A percentile compares a stretch with the other conserved stretches of the same genome.
These are phyloP conservation scores for Ceratitis capitata DNA, from an alignment of 1,140 invertebrate species.

Conservation along the genomic window DNA sequence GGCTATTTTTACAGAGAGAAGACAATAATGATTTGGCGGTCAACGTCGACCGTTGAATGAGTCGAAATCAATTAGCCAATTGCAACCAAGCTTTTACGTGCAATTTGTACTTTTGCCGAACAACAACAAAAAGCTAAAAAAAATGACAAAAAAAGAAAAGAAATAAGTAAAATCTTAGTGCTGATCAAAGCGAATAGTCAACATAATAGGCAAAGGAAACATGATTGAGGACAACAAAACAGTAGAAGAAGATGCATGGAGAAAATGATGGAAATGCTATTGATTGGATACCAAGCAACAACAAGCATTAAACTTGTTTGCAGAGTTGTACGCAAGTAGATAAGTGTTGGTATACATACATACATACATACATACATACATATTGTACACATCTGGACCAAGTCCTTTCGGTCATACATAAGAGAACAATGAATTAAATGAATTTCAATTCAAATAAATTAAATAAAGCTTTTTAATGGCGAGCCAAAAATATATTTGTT, in stretches of 20 bases:
- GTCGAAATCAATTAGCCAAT: constrained; percentile 41
- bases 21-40: constrained; percentile 34
- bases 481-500: too few species aligned
- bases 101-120: not conserved
- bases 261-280: not conserved
- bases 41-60: not conserved
- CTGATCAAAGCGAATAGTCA: constrained; percentile 29
- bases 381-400: too few species aligned
- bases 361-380: too few species aligned
- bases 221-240: not conserved
- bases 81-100: constrained; percentile 34
- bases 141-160: not conserved
- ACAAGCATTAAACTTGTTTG: too few species aligned
- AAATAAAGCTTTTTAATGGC: too few species aligned
- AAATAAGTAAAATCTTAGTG: not conserved
- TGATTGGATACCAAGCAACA: not conserved
- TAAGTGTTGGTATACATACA: not conserved
- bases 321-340: not conserved
- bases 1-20: not conserved
- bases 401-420: too few species aligned
- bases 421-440: too few species aligned
- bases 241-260: not conserved
- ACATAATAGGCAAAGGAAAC: not conserved
- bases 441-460: too few species aligned
- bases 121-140: not conserved